These are phyloP conservation scores for Bolborhynchus lineola DNA, from an alignment of 2,113 vertebrate species.

Conservation along the genomic window DNA sequence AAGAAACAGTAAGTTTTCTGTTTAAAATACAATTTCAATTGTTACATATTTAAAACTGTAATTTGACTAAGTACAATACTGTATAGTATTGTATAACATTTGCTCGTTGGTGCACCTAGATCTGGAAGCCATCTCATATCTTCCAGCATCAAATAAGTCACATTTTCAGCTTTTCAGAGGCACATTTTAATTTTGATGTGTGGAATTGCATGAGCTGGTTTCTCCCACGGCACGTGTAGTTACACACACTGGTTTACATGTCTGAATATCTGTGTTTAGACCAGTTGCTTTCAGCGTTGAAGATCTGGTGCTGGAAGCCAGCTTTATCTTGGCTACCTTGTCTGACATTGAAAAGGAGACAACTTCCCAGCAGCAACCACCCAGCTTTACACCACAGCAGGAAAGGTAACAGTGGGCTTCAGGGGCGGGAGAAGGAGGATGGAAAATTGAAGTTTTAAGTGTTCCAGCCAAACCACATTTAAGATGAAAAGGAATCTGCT, in stretches of 20 bases:
- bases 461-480: neutral
- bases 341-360: constrained; percentile 57
- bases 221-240: rapidly evolving
- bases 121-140: neutral
- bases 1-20: neutral
- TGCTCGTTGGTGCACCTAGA: neutral
- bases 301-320: constrained; percentile 84
- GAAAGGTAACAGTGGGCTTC: constrained; percentile 30
- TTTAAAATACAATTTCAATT: neutral
- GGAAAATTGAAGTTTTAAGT: neutral
- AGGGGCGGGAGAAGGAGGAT: neutral
- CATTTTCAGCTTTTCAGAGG: neutral
- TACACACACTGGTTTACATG: neutral
- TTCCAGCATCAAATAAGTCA: neutral
- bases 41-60: neutral
- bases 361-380: constrained; percentile 50
- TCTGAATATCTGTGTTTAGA: constrained; percentile 64
- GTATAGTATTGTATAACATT: neutral
- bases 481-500: neutral
- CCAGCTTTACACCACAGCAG: neutral
- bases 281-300: constrained; percentile 86
- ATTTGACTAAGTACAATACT: neutral
- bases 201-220: neutral
- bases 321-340: constrained; percentile 86
- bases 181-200: neutral